Percentiles rank a stretch among this genome's conserved stretches.
These are phyloP conservation scores for Hycleus phaleratus DNA, from an alignment of 1,140 invertebrate genomes.

Conservation along the genomic window DNA sequence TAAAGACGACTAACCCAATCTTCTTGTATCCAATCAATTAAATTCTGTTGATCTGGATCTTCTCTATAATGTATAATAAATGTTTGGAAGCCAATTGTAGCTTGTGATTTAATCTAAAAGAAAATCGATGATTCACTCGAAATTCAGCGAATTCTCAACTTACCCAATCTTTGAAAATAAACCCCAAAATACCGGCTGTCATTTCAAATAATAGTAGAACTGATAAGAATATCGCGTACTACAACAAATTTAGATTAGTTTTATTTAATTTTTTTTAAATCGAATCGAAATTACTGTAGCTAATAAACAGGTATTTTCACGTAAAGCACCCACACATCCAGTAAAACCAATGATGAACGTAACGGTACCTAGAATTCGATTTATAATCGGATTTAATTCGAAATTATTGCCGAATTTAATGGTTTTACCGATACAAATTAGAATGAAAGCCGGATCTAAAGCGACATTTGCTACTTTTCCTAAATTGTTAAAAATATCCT, in stretches of 20 bases:
- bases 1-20: slow-evolving; percentile 68
- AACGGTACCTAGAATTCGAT: slow-evolving; percentile 57
- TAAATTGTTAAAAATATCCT: slow-evolving; percentile 92
- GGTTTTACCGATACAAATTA: slow-evolving; percentile 80
- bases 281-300: slow-evolving; percentile 58
- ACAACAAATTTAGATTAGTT: slow-evolving; percentile 42
- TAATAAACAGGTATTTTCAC: slow-evolving; percentile 80
- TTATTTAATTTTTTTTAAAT: too few relatives aligned
- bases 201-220: slow-evolving; percentile 84
- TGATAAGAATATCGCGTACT: slow-evolving; percentile 91
- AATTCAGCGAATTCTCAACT: slow-evolving; percentile 35
- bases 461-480: slow-evolving; percentile 81
- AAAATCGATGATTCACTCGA: background rate
- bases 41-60: slow-evolving; percentile 94
- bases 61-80: slow-evolving; percentile 95
- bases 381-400: background rate
- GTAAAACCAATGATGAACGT: slow-evolving; percentile 95
- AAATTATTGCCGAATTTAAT: background rate
- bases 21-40: slow-evolving; percentile 98
- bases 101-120: slow-evolving; percentile 79
- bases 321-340: slow-evolving; percentile 92
- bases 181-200: slow-evolving; percentile 82
- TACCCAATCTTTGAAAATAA: slow-evolving; percentile 96
- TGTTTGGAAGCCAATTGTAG: slow-evolving; percentile 82
- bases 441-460: slow-evolving; percentile 90